Conservation (phyloP, 2,113 vertebrate species). For the Spilogale gracilis region DNA sequence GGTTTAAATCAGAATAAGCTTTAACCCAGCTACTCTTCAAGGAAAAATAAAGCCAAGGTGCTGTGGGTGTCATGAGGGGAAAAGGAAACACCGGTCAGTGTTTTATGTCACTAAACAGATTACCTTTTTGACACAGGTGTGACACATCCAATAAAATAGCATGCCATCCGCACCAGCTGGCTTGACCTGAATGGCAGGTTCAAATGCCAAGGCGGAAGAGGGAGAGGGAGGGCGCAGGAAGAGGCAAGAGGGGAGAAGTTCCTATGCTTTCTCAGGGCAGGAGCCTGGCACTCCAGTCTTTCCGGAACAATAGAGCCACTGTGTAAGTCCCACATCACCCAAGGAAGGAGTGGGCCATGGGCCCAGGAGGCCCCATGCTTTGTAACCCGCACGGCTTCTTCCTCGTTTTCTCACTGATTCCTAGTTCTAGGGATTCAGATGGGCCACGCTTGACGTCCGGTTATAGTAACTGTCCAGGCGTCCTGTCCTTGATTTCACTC, state of each 20-base stretch:
- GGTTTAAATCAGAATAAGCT: background rate
- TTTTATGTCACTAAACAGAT: conserved; percentile 17
- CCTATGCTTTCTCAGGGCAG: background rate
- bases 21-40: background rate
- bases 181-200: conserved; percentile 57
- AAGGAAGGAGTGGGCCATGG: background rate
- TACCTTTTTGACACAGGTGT: background rate
- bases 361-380: background rate
- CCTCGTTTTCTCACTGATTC: background rate
- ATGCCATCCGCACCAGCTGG: background rate
- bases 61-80: background rate
- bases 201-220: conserved; percentile 4
- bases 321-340: background rate
- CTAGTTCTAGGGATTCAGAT: background rate
- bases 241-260: too few species aligned
- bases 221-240: background rate
- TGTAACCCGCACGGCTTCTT: background rate
- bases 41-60: background rate
- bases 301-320: conserved; percentile 54
- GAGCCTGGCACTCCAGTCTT: background rate
- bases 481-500: background rate
- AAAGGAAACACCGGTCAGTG: background rate
- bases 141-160: background rate
- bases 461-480: too few species aligned
- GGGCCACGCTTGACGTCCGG: background rate